Base-by-base conservation (phyloP, 2,888 invertebrate species). In the Euzophera pinguis region DNA sequence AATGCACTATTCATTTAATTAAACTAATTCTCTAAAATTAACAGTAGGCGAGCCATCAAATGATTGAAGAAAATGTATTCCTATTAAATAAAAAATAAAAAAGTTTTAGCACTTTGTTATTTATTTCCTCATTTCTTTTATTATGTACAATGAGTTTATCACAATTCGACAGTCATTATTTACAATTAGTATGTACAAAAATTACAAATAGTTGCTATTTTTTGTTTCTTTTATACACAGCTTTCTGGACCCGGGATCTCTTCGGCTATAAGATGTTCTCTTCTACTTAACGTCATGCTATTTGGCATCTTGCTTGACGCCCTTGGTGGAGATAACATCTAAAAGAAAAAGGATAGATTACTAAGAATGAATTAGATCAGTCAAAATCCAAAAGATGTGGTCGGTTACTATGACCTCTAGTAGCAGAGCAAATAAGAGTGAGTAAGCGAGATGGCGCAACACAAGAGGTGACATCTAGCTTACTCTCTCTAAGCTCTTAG, bases 191-290 rank as follows among this genome's bases (percentile, higher is more conserved):
- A 80, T 80, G 59, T 80, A 80, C 80, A 80, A 69, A 64, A 65
- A 61, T 62, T 64, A 58, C 58, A 58, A 58, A 54, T 59, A 41
- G 47, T 48, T 42, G 17, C 42, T 38, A 47, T 35, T 16, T 38
- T 50, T 41, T 53, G 32, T n/a, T 12, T 43, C 48, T 42, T 71
- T 71, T 86, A 90, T 73, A 90, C 90, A 82, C 90, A 90, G 72
- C 90, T 90, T 61, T 90, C 90, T 62, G 90, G 90, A 51, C 90
- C 90, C 52, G 90, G 90, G 57, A 90, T 87, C 63, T 89, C 89
- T 68, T 90, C 90, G 0, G 90, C 87, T 81, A 89, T 85, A 32
- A 89, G 82, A 59, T 88, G 89, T 58, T 87, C 88, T 71, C 90
- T 71, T 68, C 87, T 86, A 65, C 84, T 87, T 58, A 89, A 62